phyloP scores from a whole-genome alignment of 1,140 invertebrate species.

The Ceratitis capitata region DNA sequence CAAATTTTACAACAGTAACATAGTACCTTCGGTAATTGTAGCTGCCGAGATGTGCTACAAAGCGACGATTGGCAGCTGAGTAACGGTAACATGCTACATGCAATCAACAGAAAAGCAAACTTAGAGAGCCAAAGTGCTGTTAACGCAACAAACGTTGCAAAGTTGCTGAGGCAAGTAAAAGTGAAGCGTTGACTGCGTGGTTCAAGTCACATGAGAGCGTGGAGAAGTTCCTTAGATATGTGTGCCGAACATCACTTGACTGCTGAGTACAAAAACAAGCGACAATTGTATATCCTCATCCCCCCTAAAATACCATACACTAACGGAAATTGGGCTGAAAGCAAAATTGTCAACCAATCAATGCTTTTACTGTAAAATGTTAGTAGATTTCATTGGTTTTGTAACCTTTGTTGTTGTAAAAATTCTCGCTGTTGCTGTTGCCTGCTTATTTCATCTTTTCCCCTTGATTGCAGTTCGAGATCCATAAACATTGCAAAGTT shows the following conservation, averaged over 20 bases:
- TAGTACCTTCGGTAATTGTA: neutral
- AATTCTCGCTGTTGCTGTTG: neutral
- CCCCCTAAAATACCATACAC: neutral
- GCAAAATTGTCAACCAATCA: neutral
- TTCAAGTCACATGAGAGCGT: neutral
- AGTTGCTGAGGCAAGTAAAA: neutral
- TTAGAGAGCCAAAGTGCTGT: neutral
- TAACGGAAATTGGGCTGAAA: neutral
- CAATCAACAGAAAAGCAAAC: neutral
- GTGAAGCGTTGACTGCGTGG: neutral
- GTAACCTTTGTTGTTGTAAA: neutral
- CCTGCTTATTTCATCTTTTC: too few species aligned
- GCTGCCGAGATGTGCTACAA: neutral
- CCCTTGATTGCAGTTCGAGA: neutral
- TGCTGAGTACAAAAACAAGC: neutral
- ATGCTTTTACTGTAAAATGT: neutral
- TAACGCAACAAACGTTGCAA: neutral
- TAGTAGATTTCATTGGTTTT: neutral
- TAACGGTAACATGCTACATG: neutral
- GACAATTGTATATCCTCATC: neutral
- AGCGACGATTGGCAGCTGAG: neutral
- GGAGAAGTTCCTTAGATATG: neutral
- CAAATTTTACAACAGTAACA: neutral
- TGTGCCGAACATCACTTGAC: neutral
- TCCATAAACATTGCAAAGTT: neutral